Evolutionary conservation across 2,113 vertebrate species (phyloP).

Genomic region (Bucco capensis): DNA sequence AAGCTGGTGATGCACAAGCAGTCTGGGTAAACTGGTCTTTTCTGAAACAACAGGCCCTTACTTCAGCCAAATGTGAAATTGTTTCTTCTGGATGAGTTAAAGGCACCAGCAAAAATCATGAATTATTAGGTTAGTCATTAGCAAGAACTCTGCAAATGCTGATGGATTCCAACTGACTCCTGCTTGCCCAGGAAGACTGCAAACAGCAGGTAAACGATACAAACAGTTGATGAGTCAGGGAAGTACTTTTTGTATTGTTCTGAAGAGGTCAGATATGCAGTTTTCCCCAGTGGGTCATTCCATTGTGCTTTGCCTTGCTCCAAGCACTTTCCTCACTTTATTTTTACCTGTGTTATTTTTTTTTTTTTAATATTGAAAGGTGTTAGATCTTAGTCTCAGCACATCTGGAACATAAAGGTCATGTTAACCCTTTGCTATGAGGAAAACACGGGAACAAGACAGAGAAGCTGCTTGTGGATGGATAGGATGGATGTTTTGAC

Average conservation of each 20-base stretch:
- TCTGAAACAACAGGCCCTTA: not conserved
- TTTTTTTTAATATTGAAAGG: not conserved
- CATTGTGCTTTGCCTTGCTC: not conserved
- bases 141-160: not conserved
- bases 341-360: not conserved
- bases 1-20: not conserved
- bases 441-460: not conserved
- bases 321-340: not conserved
- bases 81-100: not conserved
- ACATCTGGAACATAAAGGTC: not conserved
- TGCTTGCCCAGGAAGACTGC: not conserved
- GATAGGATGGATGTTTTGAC: not conserved
- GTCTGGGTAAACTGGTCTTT: not conserved
- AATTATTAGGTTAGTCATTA: not conserved
- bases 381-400: not conserved
- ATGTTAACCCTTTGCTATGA: not conserved
- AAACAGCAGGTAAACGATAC: not conserved
- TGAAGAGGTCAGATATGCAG: not conserved
- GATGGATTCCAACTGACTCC: not conserved
- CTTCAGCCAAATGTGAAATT: not conserved
- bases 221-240: not conserved
- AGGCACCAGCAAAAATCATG: not conserved
- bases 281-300: not conserved
- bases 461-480: not conserved
- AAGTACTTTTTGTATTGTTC: not conserved